These are phyloP conservation scores for Sylvilagus bachmani DNA, from an alignment of 2,113 vertebrate genomes.

Conservation along the genomic window DNA sequence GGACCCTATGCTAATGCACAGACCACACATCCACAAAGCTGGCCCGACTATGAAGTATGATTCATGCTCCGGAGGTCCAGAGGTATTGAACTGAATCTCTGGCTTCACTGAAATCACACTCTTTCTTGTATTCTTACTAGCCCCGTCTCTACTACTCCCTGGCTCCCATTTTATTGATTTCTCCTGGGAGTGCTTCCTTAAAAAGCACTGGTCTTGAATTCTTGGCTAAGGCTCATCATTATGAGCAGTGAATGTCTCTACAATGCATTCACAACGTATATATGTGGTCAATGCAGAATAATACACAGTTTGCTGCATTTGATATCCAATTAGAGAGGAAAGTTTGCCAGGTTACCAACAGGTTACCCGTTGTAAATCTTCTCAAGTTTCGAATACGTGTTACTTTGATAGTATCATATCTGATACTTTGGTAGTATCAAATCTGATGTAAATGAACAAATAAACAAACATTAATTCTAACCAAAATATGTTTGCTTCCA, in stretches of 20 bases:
- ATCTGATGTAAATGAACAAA: background rate
- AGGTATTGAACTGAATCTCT: background rate
- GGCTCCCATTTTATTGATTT: background rate
- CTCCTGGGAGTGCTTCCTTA: background rate
- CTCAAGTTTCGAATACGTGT: background rate
- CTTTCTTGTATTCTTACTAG: background rate
- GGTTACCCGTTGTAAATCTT: background rate
- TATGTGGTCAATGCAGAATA: background rate
- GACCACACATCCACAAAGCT: background rate
- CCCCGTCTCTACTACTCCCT: no score
- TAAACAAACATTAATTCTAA: constrained; percentile 34
- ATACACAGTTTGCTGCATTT: background rate
- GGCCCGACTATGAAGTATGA: background rate
- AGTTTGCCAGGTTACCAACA: background rate
- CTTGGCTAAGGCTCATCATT: background rate
- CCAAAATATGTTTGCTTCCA: background rate
- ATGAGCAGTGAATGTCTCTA: background rate
- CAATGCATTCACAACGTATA: background rate
- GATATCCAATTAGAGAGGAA: background rate
- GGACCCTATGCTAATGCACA: background rate
- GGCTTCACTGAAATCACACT: background rate
- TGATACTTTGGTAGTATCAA: constrained; percentile 49
- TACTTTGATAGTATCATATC: constrained; percentile 32
- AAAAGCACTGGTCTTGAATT: background rate
- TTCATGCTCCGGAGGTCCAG: background rate